These are phyloP conservation scores for Whitmania pigra DNA, from an alignment of 1,140 invertebrate species.

Conservation along the genomic window DNA sequence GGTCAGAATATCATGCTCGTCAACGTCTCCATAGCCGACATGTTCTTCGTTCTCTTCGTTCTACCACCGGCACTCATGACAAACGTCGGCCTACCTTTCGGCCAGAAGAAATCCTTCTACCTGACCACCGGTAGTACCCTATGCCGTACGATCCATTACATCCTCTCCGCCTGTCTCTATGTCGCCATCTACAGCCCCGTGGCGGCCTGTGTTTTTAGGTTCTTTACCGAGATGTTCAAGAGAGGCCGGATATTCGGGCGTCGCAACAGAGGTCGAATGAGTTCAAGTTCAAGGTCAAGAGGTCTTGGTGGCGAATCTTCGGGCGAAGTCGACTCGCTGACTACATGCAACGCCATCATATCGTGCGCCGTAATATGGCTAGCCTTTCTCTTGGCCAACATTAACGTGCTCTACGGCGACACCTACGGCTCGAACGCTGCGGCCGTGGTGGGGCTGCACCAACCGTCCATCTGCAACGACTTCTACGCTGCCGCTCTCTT, in stretches of 20 bases:
- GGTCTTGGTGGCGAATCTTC: not conserved
- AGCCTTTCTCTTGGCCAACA: constrained; percentile 22
- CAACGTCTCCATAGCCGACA: constrained; percentile 21
- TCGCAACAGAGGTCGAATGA: not conserved
- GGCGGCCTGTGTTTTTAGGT: constrained; percentile 24
- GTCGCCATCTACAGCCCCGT: constrained; percentile 24
- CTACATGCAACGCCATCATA: constrained; percentile 18
- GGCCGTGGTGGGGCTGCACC: constrained; percentile 12
- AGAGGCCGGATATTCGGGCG: not conserved
- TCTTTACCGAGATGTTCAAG: constrained; percentile 19
- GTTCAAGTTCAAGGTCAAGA: not conserved
- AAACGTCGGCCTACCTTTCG: not conserved
- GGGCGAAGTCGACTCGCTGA: not conserved
- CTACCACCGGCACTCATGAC: constrained; percentile 18
- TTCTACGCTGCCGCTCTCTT: constrained; percentile 14
- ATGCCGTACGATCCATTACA: constrained; percentile 22
- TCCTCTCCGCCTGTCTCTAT: constrained; percentile 23
- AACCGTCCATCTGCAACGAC: constrained; percentile 23
- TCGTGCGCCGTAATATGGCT: constrained; percentile 24
- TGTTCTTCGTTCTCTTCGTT: constrained; percentile 17
- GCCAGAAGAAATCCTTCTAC: not conserved
- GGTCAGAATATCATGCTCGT: constrained; percentile 23
- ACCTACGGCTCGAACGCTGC: not conserved
- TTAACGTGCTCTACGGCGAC: constrained; percentile 18
- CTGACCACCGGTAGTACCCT: not conserved